Base-by-base conservation (phyloP, 2,797 vertebrate species). In the Anniella stebbinsi region DNA sequence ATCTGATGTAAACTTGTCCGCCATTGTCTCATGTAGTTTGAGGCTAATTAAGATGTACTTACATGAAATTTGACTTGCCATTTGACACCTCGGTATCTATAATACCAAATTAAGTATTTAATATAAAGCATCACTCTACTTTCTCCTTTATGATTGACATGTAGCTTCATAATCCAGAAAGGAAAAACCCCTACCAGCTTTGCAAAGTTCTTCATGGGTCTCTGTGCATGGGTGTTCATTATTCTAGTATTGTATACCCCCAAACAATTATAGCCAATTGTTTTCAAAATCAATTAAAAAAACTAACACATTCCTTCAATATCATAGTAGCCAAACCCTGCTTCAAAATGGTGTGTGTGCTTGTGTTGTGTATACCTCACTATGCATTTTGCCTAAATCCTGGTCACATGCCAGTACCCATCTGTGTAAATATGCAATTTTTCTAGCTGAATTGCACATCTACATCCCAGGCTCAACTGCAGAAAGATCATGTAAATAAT, bases 401-500 rank as follows among this genome's bases (percentile, higher is more conserved):
- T 95, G 94, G 93, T 96, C 94, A 92, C 92, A 92, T 95, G 95
- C 95, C 95, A 95, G 95, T 94, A 94, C 95, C 95, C 95, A 96
- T 96, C 95, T 96, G 93, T 95, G 93, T 95, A 95, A 95, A 95
- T 94, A 94, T 94, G 93, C 93, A 94, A 92, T 95, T 96, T 96
- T 96, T 96, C 94, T 95, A 94, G 96, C 90, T 95, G 94, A 95
- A 95, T 95, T 94, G 94, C 92, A 93, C 94, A 95, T 93, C 95
- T 93, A 94, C 94, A 94, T 93, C 93, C 93, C 94, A 82, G 92
- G 88, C 91, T 96, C 92, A 93, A 86, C 93, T 91, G 90, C 0
- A 94, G 95, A 96, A 96, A 96, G 93, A 96, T 95, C 96, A 97
- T 96, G 93, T 95, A 96, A 96, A 97, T 96, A 96, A 97, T 96